Evolutionary conservation across 2,888 invertebrate species (phyloP).

Genomic region (Drosophila rubida): DNA sequence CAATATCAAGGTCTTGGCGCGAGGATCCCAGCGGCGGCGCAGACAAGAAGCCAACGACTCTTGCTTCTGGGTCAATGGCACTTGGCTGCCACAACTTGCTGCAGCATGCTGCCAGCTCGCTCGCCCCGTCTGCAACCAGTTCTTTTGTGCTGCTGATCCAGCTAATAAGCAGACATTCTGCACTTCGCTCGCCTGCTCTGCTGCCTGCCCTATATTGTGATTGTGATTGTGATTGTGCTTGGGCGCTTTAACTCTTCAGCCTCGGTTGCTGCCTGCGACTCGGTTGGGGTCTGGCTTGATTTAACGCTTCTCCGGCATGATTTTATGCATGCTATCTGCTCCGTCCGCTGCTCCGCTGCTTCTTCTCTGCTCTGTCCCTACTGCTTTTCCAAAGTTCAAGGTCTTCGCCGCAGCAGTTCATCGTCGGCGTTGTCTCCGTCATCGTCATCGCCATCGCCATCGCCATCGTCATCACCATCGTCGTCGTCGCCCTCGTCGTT

Average conservation of each 20-base stretch:
- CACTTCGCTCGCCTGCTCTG: conserved; percentile 12
- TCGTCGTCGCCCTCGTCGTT: conserved; percentile 8
- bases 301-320: conserved; percentile 48
- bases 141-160: conserved; percentile 49
- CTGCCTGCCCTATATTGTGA: conserved; percentile 54
- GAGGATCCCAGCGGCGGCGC: conserved; percentile 23
- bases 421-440: conserved; percentile 30
- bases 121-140: conserved; percentile 44
- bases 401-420: conserved; percentile 60
- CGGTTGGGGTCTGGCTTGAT: conserved; percentile 42
- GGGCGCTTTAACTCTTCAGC: conserved; percentile 12
- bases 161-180: conserved; percentile 53
- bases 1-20: conserved; percentile 72
- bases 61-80: conserved; percentile 74
- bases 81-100: conserved; percentile 40
- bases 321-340: conserved; percentile 49
- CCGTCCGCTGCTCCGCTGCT: too few species aligned
- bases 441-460: conserved; percentile 21
- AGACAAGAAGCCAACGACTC: conserved; percentile 64
- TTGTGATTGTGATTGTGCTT: conserved; percentile 46
- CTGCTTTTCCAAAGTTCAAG: conserved; percentile 70
- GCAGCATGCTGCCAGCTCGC: conserved; percentile 5
- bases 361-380: conserved; percentile 7
- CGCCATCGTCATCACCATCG: not conserved
- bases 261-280: not conserved